Evolutionary conservation across 2,888 invertebrate species (phyloP).

Genomic region (Orchestes rusci): DNA sequence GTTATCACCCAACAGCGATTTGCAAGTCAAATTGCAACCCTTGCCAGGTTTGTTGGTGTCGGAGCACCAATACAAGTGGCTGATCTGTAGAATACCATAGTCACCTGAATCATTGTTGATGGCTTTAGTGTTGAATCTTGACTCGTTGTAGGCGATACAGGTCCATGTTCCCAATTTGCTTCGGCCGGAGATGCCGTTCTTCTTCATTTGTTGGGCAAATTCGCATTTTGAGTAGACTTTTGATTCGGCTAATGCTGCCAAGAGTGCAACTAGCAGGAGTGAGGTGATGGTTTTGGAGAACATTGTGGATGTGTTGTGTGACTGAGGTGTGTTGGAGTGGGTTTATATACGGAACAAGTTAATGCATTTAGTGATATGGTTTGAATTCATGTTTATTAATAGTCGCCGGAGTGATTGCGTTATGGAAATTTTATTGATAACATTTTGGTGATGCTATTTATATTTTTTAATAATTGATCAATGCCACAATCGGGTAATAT

Average conservation of each 20-base stretch:
- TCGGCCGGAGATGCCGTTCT: constrained; percentile 52
- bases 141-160: constrained; percentile 27
- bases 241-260: constrained; percentile 3
- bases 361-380: no score
- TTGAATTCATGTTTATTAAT: no score
- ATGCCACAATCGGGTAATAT: no score
- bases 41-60: constrained; percentile 8
- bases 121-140: constrained; percentile 25
- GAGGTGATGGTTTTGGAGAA: no score
- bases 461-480: no score
- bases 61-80: constrained; percentile 25
- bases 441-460: no score
- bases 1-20: constrained; percentile 24
- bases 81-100: constrained; percentile 29
- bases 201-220: constrained; percentile 16
- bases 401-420: no score
- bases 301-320: no score
- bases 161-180: constrained; percentile 27
- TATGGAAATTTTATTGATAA: no score
- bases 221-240: constrained; percentile 25
- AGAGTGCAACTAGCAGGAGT: no score
- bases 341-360: no score
- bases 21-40: constrained; percentile 25
- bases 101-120: constrained; percentile 25
- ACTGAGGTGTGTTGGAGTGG: no score